These are phyloP conservation scores for Istiophorus platypterus DNA, from an alignment of 2,113 vertebrate genomes.

Conservation along the genomic window DNA sequence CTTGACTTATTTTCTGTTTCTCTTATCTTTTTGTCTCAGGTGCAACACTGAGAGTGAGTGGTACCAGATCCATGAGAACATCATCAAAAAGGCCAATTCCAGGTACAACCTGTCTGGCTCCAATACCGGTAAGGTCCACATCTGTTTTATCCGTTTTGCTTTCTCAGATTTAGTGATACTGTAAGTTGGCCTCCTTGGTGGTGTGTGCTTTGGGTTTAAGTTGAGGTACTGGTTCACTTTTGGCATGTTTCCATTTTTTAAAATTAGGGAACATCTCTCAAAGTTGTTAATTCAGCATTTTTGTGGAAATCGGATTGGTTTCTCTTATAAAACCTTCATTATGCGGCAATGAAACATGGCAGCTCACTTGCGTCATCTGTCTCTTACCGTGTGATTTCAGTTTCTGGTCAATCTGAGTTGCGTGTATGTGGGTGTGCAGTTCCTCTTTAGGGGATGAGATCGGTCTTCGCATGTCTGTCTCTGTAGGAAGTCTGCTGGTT, in stretches of 20 bases:
- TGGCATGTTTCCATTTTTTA: background rate
- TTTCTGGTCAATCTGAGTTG: slow-evolving; percentile 30
- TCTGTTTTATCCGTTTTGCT: background rate
- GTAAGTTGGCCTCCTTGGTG: background rate
- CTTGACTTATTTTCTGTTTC: background rate
- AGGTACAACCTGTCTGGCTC: slow-evolving; percentile 97
- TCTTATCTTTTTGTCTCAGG: slow-evolving; percentile 76
- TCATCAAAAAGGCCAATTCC: slow-evolving; percentile 96
- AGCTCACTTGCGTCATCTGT: slow-evolving; percentile 1
- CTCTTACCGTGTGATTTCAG: background rate
- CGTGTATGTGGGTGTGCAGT: slow-evolving; percentile 9
- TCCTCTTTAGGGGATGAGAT: slow-evolving; percentile 36
- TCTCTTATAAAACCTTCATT: background rate
- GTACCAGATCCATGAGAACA: slow-evolving; percentile 98
- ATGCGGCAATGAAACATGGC: background rate
- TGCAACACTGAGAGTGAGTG: slow-evolving; percentile 99
- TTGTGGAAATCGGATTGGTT: background rate
- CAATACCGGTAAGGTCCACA: slow-evolving; percentile 90
- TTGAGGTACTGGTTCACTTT: background rate
- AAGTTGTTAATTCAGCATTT: background rate
- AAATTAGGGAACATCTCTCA: background rate
- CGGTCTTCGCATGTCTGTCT: background rate
- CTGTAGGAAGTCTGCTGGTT: slow-evolving; percentile 47
- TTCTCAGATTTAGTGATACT: background rate
- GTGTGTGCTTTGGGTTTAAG: background rate